phyloP scores from a whole-genome alignment of 30 jellyfish, hydroid and myxozoan genomes.

The Hydractinia echinata region DNA sequence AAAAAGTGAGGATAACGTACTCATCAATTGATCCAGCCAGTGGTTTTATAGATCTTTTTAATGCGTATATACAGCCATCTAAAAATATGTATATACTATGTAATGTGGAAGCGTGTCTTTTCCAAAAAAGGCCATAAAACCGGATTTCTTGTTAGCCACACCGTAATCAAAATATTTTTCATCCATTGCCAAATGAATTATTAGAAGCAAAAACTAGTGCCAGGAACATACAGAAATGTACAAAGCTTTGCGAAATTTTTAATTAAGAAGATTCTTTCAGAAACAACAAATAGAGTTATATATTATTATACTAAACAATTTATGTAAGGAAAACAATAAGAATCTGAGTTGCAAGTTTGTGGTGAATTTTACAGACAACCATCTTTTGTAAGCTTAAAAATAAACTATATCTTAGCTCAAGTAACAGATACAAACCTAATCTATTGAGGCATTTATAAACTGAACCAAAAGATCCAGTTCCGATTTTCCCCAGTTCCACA shows the following conservation, averaged over 20 bases:
- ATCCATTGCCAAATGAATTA: not conserved
- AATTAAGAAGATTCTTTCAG: too few relatives aligned
- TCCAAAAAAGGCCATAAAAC: not conserved
- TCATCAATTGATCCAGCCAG: constrained; percentile 93
- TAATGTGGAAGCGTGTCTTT: too few relatives aligned
- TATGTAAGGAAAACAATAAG: too few relatives aligned
- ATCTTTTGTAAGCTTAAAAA: too few relatives aligned
- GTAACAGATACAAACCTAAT: constrained; percentile 48
- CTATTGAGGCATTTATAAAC: constrained; percentile 82
- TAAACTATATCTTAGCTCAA: not conserved
- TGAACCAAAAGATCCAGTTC: constrained; percentile 85
- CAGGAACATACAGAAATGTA: too few relatives aligned
- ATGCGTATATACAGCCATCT: constrained; percentile 95
- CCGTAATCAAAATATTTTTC: not conserved
- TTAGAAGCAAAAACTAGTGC: not conserved
- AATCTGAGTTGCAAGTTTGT: too few relatives aligned
- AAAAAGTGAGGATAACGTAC: constrained; percentile 31
- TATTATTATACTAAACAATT: too few relatives aligned
- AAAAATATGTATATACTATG: not conserved
- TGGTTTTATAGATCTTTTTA: constrained; percentile 72
- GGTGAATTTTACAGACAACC: too few relatives aligned
- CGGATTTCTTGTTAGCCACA: not conserved
- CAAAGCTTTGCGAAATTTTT: too few relatives aligned
- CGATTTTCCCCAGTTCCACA: constrained; percentile 67
- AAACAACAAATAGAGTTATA: too few relatives aligned